Percentiles rank a stretch among this genome's conserved stretches.
phyloP scores from a whole-genome alignment of 2,113 vertebrate genomes.

The Chitala chitala region DNA sequence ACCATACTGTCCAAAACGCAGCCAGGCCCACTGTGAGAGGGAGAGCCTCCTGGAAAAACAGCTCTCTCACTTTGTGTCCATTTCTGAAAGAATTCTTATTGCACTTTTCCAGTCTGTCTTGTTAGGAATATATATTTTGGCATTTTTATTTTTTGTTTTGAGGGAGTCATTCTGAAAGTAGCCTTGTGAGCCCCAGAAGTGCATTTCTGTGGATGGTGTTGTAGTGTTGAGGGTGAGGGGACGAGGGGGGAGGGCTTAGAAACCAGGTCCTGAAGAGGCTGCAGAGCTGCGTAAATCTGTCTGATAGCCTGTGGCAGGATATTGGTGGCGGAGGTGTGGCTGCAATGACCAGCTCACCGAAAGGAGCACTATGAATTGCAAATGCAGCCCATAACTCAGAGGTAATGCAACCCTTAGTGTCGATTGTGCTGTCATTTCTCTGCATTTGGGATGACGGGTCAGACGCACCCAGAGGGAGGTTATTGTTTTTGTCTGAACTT shows the following conservation, averaged over 20 bases:
- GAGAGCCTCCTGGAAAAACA: not conserved
- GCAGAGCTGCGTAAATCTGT: conserved; percentile 65
- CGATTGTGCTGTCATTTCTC: conserved; percentile 56
- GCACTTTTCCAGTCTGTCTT: conserved; percentile 48
- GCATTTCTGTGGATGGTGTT: conserved; percentile 59
- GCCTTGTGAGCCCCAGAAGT: conserved; percentile 68
- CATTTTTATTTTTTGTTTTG: conserved; percentile 56
- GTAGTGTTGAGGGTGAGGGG: too few species aligned
- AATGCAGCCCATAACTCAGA: conserved; percentile 90
- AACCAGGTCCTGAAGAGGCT: conserved; percentile 52
- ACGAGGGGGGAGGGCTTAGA: conserved; percentile 46
- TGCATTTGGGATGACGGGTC: conserved; percentile 60
- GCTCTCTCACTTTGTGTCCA: conserved; percentile 22
- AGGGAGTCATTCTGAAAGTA: conserved; percentile 59
- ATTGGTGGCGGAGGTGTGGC: conserved; percentile 61
- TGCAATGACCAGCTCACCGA: conserved; percentile 77
- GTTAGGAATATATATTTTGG: conserved; percentile 42
- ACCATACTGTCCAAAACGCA: conserved; percentile 1
- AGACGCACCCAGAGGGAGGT: conserved; percentile 51
- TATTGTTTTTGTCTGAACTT: conserved; percentile 58
- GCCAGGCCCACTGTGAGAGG: not conserved
- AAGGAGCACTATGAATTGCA: conserved; percentile 92
- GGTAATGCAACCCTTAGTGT: conserved; percentile 80
- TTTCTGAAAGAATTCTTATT: conserved; percentile 4
- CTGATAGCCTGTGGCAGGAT: conserved; percentile 65